Evolutionary conservation across 1,140 invertebrate genomes (phyloP), one percentile per base, ranked within the genome.

Genomic region (Drosophila baimaii): DNA sequence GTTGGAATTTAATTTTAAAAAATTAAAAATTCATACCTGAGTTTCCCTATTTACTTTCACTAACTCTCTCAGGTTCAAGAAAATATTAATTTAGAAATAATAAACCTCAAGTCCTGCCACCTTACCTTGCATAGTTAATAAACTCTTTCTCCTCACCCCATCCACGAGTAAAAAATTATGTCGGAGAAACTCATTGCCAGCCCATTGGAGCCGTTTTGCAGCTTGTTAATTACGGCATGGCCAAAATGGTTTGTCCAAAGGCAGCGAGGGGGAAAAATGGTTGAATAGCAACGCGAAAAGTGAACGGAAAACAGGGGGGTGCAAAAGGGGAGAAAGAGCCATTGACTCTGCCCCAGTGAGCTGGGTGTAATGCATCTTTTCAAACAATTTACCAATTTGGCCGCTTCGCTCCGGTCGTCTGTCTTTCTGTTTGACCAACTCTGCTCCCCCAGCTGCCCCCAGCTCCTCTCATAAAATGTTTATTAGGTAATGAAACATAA

Each of bases 401-500:
- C 54, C 4, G 49, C 49, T 52, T 7, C 29, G 19, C n/a, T n/a
- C 47, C 27, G 58, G 39, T 57, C 56, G 72, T 65, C 39, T 76
- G 71, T 70, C 51, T 71, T 71, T 47, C 51, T 57, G 69, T 65
- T 68, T 64, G 76, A 69, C 80, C 81, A 57, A 77, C 23, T 39
- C 37, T 17, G 33, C 23, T 25, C 3, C 25, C n/a, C 41, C n/a
- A n/a, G n/a, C n/a, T n/a, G n/a, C n/a, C 41, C 31, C 25, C 72
- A 21, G 12, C 29, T 41, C 13, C 43, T 23, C 76, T 73, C 83
- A 79, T 86, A 88, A 86, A 86, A 86, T 86, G 83, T 86, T 86
- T 86, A 86, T 86, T 86, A 86, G 83, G 79, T 71, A 86, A 86
- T 86, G 71, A 86, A 88, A 86, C 83, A 86, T 82, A 80, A 77